phyloP scores from a whole-genome alignment of 2,797 vertebrate genomes.

The Pangasius larnaudii region DNA sequence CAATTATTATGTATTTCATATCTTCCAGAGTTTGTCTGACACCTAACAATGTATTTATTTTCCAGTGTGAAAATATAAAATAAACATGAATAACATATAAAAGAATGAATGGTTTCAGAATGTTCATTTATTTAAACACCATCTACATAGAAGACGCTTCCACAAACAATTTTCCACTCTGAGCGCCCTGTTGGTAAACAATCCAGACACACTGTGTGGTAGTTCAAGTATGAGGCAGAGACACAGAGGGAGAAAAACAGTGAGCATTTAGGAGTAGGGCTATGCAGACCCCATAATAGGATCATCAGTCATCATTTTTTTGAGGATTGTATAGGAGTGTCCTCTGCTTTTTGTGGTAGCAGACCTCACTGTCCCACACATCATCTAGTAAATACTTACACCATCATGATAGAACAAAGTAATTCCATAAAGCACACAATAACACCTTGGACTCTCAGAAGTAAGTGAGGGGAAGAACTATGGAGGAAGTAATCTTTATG shows the following conservation, averaged over 20 bases:
- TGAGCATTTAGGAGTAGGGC: not conserved
- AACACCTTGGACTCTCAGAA: not conserved
- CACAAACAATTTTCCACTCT: not conserved
- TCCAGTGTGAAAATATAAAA: not conserved
- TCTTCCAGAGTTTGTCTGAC: not conserved
- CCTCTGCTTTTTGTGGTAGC: not conserved
- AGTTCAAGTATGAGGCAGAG: not conserved
- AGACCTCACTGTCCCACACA: not conserved
- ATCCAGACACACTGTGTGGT: not conserved
- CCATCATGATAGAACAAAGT: not conserved
- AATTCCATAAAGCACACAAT: not conserved
- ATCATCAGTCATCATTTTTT: not conserved
- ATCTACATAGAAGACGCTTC: not conserved
- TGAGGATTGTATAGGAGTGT: not conserved
- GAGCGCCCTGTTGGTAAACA: not conserved
- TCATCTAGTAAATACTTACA: not conserved
- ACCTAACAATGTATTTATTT: not conserved
- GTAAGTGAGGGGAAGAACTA: not conserved
- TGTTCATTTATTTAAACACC: slow-evolving; percentile 1
- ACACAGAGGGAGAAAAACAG: not conserved
- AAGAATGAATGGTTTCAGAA: not conserved
- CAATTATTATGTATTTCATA: not conserved
- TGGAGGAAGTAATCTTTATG: not conserved
- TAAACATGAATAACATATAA: not conserved
- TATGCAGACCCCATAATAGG: not conserved